phyloP scores from a whole-genome alignment of 1,140 invertebrate species.

The Drosophila bipectinata region DNA sequence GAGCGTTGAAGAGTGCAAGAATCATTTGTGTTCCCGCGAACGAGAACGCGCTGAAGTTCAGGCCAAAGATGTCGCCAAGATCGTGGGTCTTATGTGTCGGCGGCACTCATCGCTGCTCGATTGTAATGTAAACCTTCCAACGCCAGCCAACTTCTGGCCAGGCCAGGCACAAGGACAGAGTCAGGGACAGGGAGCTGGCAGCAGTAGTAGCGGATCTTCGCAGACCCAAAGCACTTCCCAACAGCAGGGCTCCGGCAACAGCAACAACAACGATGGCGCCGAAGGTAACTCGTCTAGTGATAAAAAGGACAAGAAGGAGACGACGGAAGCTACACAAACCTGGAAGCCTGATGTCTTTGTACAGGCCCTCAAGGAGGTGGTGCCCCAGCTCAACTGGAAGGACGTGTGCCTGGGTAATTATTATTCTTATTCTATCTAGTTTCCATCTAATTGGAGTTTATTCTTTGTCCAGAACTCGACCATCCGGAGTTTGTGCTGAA shows the following conservation, averaged over 20 bases:
- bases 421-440: no score
- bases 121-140: constrained; percentile 88
- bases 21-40: constrained; percentile 86
- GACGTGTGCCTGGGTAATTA: constrained; percentile 92
- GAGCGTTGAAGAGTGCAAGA: constrained; percentile 94
- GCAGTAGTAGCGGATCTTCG: constrained; percentile 46
- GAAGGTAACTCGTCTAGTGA: constrained; percentile 82
- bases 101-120: constrained; percentile 90
- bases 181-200: constrained; percentile 26
- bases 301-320: constrained; percentile 84
- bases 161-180: constrained; percentile 54
- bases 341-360: constrained; percentile 98
- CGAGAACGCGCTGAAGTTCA: constrained; percentile 86
- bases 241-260: constrained; percentile 53
- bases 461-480: constrained; percentile 85
- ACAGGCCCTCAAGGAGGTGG: constrained; percentile 94
- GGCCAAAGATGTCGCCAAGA: constrained; percentile 92
- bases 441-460: not conserved
- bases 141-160: constrained; percentile 86
- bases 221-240: constrained; percentile 50
- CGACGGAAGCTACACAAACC: constrained; percentile 85
- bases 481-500: constrained; percentile 95
- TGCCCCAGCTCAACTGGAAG: constrained; percentile 94
- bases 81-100: constrained; percentile 94
- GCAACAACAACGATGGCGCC: constrained; percentile 65